A percentile compares a stretch with the other conserved stretches of the same genome.
Evolutionary conservation across 30 jellyfish, hydroid and myxozoan genomes (phyloP).

Genomic region (Cassiopea xamachana): DNA sequence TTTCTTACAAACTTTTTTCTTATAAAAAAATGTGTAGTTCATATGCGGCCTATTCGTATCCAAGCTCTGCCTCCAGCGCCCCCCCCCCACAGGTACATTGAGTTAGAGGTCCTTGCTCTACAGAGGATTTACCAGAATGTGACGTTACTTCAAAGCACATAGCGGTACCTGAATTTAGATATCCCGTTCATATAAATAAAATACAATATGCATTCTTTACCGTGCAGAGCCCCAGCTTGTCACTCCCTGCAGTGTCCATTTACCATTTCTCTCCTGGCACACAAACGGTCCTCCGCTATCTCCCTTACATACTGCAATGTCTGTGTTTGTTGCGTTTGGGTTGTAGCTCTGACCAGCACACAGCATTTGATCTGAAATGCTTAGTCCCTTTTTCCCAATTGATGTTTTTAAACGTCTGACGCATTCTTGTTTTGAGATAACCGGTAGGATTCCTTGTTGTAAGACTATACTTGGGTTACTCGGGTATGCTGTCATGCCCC

Average conservation of each 20-base stretch:
- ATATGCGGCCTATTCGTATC: too few species aligned
- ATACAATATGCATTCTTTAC: background rate
- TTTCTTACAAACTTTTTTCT: too few species aligned
- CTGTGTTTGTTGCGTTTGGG: background rate
- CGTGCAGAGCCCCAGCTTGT: constrained; percentile 71
- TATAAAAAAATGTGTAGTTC: too few species aligned
- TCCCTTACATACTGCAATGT: constrained; percentile 42
- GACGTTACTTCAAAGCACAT: too few species aligned
- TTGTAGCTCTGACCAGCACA: constrained; percentile 44
- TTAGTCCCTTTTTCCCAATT: background rate
- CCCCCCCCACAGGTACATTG: too few species aligned
- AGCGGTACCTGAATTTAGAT: too few species aligned
- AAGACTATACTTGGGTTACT: constrained; percentile 38
- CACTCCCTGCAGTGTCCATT: constrained; percentile 61
- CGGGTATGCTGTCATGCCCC: constrained; percentile 75
- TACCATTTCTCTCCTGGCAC: constrained; percentile 31
- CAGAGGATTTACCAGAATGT: too few species aligned
- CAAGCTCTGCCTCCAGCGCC: too few species aligned
- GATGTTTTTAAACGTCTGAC: constrained; percentile 26
- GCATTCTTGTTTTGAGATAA: constrained; percentile 57
- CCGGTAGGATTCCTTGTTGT: constrained; percentile 66
- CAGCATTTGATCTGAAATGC: constrained; percentile 58
- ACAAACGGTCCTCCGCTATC: constrained; percentile 75
- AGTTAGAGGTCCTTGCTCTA: too few species aligned
- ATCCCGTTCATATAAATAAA: background rate